phyloP scores from a whole-genome alignment of 2,888 invertebrate genomes.

The Bruchidius siliquastri region DNA sequence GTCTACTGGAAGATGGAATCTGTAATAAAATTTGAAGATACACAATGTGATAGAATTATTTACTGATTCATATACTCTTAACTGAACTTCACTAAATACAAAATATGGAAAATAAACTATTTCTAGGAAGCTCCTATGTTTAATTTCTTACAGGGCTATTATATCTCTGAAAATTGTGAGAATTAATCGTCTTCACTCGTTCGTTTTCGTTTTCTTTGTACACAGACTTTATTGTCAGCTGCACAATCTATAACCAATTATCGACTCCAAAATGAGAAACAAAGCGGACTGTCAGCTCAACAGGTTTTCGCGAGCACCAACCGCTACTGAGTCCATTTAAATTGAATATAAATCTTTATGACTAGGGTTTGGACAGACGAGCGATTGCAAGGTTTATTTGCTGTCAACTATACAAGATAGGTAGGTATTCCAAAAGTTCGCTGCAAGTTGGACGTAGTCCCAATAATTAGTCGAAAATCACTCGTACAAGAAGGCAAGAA shows the following conservation, averaged over 20 bases:
- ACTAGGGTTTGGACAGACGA: constrained; percentile 3
- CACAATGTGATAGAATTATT: too few relatives aligned
- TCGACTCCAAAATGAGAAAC: not conserved
- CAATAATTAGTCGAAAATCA: too few relatives aligned
- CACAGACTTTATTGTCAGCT: not conserved
- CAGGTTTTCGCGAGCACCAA: not conserved
- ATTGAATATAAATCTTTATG: constrained; percentile 14
- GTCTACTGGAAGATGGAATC: too few relatives aligned
- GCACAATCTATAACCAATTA: not conserved
- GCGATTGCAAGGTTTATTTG: not conserved
- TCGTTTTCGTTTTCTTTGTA: not conserved
- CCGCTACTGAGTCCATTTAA: constrained; percentile 6
- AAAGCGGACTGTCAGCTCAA: not conserved
- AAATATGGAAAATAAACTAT: too few relatives aligned
- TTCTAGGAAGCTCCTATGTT: too few relatives aligned
- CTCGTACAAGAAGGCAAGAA: too few relatives aligned
- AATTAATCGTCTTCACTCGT: not conserved
- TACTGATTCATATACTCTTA: too few relatives aligned
- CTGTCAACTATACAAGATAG: not conserved
- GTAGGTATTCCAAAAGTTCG: too few relatives aligned
- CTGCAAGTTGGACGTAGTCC: too few relatives aligned
- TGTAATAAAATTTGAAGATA: too few relatives aligned
- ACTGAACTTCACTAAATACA: too few relatives aligned
- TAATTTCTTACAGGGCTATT: too few relatives aligned
- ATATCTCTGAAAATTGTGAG: not conserved